Conservation (phyloP, 2,888 invertebrate species). For the Temnothorax rugatulus region DNA sequence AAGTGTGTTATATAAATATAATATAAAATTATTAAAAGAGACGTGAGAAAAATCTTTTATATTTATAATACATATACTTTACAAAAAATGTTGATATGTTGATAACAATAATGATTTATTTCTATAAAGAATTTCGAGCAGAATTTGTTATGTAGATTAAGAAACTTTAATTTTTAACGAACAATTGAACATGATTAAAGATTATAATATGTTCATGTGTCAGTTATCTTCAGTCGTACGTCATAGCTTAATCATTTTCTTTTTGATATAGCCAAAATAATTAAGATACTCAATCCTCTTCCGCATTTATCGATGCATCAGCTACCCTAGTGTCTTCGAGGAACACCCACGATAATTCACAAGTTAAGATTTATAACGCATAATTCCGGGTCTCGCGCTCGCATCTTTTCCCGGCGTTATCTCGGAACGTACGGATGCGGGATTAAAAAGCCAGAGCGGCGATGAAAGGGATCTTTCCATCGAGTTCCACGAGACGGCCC, state of each 20-base stretch:
- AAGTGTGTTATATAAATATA: not conserved
- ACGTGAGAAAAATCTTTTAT: not conserved
- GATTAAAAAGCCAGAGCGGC: conserved; percentile 71
- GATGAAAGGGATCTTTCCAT: conserved; percentile 70
- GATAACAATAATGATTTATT: not conserved
- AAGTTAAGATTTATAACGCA: conserved; percentile 48
- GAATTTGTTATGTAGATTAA: not conserved
- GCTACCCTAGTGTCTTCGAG: not conserved
- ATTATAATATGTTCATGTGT: not conserved
- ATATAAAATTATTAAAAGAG: conserved; percentile 6
- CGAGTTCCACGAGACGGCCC: conserved; percentile 66
- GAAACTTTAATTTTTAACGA: not conserved
- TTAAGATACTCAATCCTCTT: conserved; percentile 30
- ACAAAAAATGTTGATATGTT: not conserved
- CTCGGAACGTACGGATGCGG: conserved; percentile 56
- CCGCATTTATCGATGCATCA: conserved; percentile 19
- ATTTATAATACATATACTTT: not conserved
- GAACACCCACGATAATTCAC: conserved; percentile 23
- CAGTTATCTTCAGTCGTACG: not conserved
- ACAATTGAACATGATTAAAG: not conserved
- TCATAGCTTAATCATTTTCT: not conserved
- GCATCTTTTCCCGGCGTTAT: conserved; percentile 66
- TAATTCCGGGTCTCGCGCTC: conserved; percentile 40
- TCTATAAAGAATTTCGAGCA: not conserved
- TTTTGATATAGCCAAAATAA: not conserved